phyloP scores from a whole-genome alignment of 2,888 invertebrate species.

The Drosophila leonis region DNA sequence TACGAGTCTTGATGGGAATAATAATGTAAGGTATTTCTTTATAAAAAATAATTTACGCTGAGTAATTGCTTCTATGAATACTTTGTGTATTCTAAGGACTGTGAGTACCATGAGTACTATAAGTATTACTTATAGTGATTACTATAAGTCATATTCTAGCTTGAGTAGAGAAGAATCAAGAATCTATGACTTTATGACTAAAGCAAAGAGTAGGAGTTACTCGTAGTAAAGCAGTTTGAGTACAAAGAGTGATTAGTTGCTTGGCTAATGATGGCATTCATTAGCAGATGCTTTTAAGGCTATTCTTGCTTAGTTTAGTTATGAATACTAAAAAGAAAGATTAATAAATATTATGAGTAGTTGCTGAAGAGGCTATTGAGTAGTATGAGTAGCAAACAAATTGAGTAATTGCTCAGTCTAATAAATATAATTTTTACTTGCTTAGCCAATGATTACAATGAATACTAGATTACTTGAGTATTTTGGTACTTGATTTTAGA shows the following conservation, averaged over 20 bases:
- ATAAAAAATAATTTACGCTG: no score
- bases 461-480: background rate
- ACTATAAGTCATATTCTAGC: background rate
- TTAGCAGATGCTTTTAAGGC: no score
- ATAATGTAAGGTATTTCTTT: no score
- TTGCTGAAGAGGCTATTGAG: background rate
- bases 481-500: background rate
- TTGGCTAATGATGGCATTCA: no score
- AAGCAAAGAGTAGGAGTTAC: no score
- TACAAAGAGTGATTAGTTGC: background rate
- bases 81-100: background rate
- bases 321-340: no score
- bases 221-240: background rate
- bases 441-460: background rate
- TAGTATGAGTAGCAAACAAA: no score
- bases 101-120: background rate
- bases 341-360: background rate
- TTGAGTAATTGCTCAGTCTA: no score
- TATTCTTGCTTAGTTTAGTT: no score
- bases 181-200: background rate
- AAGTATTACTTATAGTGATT: background rate
- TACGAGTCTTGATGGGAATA: no score
- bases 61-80: background rate
- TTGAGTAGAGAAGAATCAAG: no score
- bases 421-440: no score